Evolutionary conservation across 2,888 invertebrate genomes (phyloP).

Genomic region (Cantharis nigra): DNA sequence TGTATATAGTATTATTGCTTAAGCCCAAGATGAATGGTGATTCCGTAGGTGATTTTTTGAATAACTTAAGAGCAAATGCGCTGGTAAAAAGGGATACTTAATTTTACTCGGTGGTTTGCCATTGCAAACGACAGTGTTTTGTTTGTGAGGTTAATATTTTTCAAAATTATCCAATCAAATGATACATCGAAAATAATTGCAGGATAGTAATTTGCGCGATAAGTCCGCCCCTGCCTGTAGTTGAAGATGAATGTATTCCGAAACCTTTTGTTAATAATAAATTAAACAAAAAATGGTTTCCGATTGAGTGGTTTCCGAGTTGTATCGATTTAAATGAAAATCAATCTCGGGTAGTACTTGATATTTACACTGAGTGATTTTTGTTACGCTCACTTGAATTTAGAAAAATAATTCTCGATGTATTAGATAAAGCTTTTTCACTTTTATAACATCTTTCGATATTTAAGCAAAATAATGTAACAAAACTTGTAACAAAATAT

Average conservation of each 20-base stretch:
- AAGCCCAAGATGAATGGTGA: too few relatives aligned
- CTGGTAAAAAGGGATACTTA: too few relatives aligned
- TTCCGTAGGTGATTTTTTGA: too few relatives aligned
- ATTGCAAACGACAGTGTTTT: too few relatives aligned
- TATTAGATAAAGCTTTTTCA: slow-evolving; percentile 21
- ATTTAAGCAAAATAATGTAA: slow-evolving; percentile 6
- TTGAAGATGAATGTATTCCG: neutral
- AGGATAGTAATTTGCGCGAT: too few relatives aligned
- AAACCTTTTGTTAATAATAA: neutral
- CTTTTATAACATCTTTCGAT: neutral
- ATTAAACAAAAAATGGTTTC: neutral
- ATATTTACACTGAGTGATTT: slow-evolving; percentile 42
- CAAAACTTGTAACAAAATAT: slow-evolving; percentile 14
- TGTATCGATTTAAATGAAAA: neutral
- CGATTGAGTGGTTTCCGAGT: slow-evolving; percentile 9
- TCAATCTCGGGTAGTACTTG: slow-evolving; percentile 34
- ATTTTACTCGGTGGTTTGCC: too few relatives aligned
- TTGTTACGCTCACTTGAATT: slow-evolving; percentile 33
- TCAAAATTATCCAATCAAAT: too few relatives aligned
- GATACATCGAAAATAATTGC: too few relatives aligned
- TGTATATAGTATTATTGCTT: too few relatives aligned
- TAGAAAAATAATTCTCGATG: slow-evolving; percentile 25
- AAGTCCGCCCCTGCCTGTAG: neutral
- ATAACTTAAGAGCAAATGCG: too few relatives aligned
- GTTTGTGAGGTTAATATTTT: too few relatives aligned